phyloP scores from a whole-genome alignment of 2,797 vertebrate species.

The Pangasius macronema region DNA sequence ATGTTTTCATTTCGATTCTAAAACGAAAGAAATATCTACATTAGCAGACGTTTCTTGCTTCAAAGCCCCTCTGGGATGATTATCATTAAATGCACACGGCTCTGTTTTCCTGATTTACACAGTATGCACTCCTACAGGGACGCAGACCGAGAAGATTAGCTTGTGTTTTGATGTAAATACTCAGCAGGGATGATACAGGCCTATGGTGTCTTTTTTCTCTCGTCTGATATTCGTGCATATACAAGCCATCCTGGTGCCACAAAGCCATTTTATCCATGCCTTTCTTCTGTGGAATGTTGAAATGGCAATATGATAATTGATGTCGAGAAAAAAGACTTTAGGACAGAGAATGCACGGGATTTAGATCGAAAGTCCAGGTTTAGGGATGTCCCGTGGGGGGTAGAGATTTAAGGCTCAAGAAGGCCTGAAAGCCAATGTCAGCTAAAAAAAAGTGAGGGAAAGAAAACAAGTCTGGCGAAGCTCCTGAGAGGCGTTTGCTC shows the following conservation, averaged over 20 bases:
- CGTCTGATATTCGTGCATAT: constrained; percentile 11
- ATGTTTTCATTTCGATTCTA: constrained; percentile 6
- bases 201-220: neutral
- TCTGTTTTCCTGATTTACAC: constrained; percentile 59
- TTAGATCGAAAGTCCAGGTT: constrained; percentile 40
- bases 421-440: neutral
- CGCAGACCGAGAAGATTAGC: constrained; percentile 30
- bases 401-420: constrained; percentile 22
- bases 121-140: neutral
- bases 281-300: constrained; percentile 54
- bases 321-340: constrained; percentile 40
- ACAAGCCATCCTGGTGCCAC: constrained; percentile 51
- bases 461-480: constrained; percentile 12
- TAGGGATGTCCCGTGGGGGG: constrained; percentile 14
- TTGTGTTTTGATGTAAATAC: constrained; percentile 39
- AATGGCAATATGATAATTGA: constrained; percentile 58
- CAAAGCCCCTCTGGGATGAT: constrained; percentile 42
- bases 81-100: constrained; percentile 63
- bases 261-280: constrained; percentile 60
- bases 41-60: constrained; percentile 15
- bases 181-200: constrained; percentile 22
- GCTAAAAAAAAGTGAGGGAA: constrained; percentile 3
- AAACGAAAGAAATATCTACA: neutral
- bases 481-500: constrained; percentile 29
- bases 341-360: constrained; percentile 33